These are phyloP conservation scores for Betta splendens DNA, from an alignment of 2,797 vertebrate species.

Conservation along the genomic window DNA sequence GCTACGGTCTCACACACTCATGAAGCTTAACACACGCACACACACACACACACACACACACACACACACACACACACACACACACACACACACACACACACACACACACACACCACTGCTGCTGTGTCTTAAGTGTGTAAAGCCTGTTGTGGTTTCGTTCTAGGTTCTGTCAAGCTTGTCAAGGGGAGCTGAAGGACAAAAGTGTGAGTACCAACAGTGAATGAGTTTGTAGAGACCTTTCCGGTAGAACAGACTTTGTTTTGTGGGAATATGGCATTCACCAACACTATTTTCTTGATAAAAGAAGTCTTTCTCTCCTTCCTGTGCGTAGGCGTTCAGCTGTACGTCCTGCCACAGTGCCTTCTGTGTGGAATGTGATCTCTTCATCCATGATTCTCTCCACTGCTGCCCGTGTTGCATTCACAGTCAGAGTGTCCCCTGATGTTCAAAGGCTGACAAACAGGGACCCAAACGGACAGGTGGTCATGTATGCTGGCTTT, in stretches of 20 bases:
- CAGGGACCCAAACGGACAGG: slow-evolving; percentile 9
- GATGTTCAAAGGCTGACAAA: slow-evolving; percentile 13
- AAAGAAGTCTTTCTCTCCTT: slow-evolving; percentile 14
- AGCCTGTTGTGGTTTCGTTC: slow-evolving; percentile 30
- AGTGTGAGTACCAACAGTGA: slow-evolving; percentile 80
- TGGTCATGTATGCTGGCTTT: background rate
- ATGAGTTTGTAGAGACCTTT: slow-evolving; percentile 1
- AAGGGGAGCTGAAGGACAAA: slow-evolving; percentile 90
- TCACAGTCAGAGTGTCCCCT: slow-evolving; percentile 75
- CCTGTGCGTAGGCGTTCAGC: slow-evolving; percentile 82
- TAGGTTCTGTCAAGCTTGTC: slow-evolving; percentile 93
- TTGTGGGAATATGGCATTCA: too few relatives aligned
- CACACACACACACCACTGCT: background rate
- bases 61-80: too few relatives aligned
- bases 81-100: too few relatives aligned
- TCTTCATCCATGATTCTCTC: slow-evolving; percentile 93
- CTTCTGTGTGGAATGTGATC: slow-evolving; percentile 93
- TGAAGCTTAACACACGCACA: background rate
- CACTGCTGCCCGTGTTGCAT: slow-evolving; percentile 96
- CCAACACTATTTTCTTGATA: too few relatives aligned
- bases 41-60: background rate
- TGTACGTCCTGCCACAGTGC: slow-evolving; percentile 85
- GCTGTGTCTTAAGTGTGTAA: slow-evolving; percentile 5
- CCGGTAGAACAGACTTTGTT: background rate
- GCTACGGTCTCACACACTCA: background rate